Base-by-base conservation (phyloP, 2,797 vertebrate genomes). In the Phalanger gymnotis region DNA sequence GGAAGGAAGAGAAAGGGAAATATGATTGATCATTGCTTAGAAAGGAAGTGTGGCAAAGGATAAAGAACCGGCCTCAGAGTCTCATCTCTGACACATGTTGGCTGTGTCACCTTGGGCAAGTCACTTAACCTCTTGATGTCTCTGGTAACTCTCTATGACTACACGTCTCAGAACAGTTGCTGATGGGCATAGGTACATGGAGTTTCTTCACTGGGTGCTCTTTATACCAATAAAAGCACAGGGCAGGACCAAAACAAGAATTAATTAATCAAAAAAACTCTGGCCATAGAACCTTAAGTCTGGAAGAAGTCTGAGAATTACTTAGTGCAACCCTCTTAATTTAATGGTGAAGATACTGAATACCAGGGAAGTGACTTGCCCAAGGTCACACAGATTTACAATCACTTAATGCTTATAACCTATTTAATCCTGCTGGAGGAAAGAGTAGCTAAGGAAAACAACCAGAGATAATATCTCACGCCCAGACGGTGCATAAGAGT, bases 401-500 rank as follows among this genome's bases (percentile, higher is more conserved):
- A 66, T 66, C n/a, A 10, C 1, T 53, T 66, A 94, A 28, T 54
- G 66, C 81, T 91, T 90, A 1, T 51, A 54, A 34, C 61, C 51
- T 89, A 89, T 51, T 91, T 57, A 53, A 87, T 31, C 90, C 56
- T 90, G 30, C 54, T 73, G 57, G 16, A 92, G 58, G 90, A 34
- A 94, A 90, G 90, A 73, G 47, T 30, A 34, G 90, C 92, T 58
- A 92, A 91, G 12, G 54, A 58, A 90, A 90, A 34, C 22, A 90
- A 34, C 22, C 52, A 90, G 57, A 53, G 0, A 1, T 27, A 0
- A 40, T 0, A 7, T 54, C 55, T 96, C 58, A 27, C 0, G 16
- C 53, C 53, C n/a, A 52, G 90, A 92, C 6, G 57, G 19, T 53
- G 53, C n/a, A 12, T 91, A 57, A 16, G 47, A 1, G 47, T 54